These are phyloP conservation scores for Parauchenoglanis punctatus DNA, from an alignment of 2,797 vertebrate species.

Conservation along the genomic window DNA sequence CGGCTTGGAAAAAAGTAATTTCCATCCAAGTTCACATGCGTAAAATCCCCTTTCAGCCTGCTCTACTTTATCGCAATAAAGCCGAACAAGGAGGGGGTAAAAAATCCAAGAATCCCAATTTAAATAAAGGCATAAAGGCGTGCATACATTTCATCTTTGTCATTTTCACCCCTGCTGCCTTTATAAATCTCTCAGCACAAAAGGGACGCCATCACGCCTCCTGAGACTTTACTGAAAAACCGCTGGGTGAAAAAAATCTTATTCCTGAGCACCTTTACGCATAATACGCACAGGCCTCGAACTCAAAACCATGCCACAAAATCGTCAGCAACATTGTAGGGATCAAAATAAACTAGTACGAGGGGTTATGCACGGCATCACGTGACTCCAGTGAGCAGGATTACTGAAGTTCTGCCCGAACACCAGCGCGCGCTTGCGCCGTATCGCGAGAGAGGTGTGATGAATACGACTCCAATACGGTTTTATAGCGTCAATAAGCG, in stretches of 20 bases:
- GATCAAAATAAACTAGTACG: too few species aligned
- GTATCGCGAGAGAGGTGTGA: constrained; percentile 31
- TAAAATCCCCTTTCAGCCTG: constrained; percentile 69
- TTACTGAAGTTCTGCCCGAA: not conserved
- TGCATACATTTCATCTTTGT: constrained; percentile 49
- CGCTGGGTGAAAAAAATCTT: not conserved
- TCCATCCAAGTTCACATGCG: constrained; percentile 66
- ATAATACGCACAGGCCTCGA: not conserved
- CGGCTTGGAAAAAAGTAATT: constrained; percentile 59
- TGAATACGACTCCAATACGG: constrained; percentile 48
- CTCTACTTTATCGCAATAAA: constrained; percentile 75
- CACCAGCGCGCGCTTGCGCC: not conserved
- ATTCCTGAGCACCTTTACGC: not conserved
- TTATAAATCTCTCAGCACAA: constrained; percentile 50
- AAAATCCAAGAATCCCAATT: constrained; percentile 61
- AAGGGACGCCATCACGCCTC: constrained; percentile 8
- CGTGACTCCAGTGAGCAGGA: not conserved
- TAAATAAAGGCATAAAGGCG: constrained; percentile 68
- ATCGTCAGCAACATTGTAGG: too few species aligned
- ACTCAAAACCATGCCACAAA: not conserved
- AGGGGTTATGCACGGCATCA: not conserved
- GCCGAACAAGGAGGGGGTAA: constrained; percentile 53
- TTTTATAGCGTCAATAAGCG: constrained; percentile 54
- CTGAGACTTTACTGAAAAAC: constrained; percentile 1
- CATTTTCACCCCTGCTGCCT: constrained; percentile 49